A percentile compares a stretch with the other conserved stretches of the same genome.
Conservation (phyloP, 2,113 vertebrate species). For the Neodontobutis hainanensis region DNA sequence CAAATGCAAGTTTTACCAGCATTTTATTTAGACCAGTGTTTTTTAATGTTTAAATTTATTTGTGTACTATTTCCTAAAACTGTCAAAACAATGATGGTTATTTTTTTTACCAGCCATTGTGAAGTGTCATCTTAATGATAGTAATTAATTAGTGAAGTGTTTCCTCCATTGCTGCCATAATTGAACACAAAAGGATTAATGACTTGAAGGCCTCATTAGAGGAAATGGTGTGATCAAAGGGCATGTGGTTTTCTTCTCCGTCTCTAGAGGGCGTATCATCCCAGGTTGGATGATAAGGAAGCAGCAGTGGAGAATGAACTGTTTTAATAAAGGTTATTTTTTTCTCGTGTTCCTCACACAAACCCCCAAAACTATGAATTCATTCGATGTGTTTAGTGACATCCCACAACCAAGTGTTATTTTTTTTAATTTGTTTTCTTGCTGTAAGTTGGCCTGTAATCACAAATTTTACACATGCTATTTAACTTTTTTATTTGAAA, state of each 20-base stretch:
- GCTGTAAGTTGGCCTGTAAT: slow-evolving; percentile 34
- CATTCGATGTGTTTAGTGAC: slow-evolving; percentile 29
- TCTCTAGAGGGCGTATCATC: slow-evolving; percentile 70
- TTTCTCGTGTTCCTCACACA: slow-evolving; percentile 8
- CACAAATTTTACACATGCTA: too few species aligned
- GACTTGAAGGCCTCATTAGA: slow-evolving; percentile 65
- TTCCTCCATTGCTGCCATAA: slow-evolving; percentile 42
- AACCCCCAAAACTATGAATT: slow-evolving; percentile 6
- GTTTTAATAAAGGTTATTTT: neutral
- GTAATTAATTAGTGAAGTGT: slow-evolving; percentile 46
- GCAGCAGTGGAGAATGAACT: slow-evolving; percentile 37
- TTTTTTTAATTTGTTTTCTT: slow-evolving; percentile 51
- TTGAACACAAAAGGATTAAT: slow-evolving; percentile 64
- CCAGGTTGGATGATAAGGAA: slow-evolving; percentile 53
- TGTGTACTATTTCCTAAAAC: slow-evolving; percentile 10
- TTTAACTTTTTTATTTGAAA: too few species aligned
- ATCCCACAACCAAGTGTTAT: slow-evolving; percentile 21
- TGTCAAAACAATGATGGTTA: slow-evolving; percentile 2
- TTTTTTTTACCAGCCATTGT: slow-evolving; percentile 20
- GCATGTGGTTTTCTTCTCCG: slow-evolving; percentile 51
- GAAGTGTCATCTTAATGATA: slow-evolving; percentile 45
- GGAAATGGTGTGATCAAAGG: slow-evolving; percentile 57
- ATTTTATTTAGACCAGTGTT: too few species aligned
- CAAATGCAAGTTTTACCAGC: too few species aligned
- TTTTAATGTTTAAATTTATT: neutral